A percentile compares a stretch with the other conserved stretches of the same genome.
Conservation (phyloP, 64 coral and sea anemone species). For the Pachyseris speciosa region DNA sequence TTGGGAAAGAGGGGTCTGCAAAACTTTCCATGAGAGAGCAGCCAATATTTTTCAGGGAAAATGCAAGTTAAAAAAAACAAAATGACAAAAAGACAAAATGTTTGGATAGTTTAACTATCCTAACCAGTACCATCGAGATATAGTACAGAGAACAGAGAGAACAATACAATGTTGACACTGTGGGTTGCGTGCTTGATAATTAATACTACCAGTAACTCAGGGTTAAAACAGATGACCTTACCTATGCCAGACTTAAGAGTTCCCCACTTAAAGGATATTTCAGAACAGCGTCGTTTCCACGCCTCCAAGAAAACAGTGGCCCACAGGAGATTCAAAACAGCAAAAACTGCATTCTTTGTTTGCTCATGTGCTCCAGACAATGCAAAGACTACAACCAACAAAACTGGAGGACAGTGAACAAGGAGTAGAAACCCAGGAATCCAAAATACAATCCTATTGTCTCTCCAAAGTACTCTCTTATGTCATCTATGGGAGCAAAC, state of each 20-base stretch:
- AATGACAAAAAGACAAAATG: too few relatives aligned
- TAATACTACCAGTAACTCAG: too few relatives aligned
- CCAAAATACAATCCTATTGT: conserved; percentile 96
- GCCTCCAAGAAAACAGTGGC: conserved; percentile 92
- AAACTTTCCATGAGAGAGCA: too few relatives aligned
- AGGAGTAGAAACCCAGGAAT: conserved; percentile 90
- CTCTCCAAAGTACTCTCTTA: conserved; percentile 97
- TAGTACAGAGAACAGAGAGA: too few relatives aligned
- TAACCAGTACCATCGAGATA: too few relatives aligned
- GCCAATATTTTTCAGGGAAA: too few relatives aligned
- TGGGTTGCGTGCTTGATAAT: too few relatives aligned
- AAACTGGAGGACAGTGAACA: conserved; percentile 82
- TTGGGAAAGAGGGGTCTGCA: too few relatives aligned
- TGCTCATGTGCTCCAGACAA: conserved; percentile 82
- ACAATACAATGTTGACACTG: too few relatives aligned
- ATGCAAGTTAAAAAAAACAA: too few relatives aligned
- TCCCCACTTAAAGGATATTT: conserved; percentile 89
- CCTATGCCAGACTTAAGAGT: conserved; percentile 82
- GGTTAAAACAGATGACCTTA: not conserved
- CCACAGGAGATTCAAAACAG: conserved; percentile 88
- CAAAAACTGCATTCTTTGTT: conserved; percentile 95
- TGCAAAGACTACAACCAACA: conserved; percentile 83
- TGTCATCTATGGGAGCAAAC: conserved; percentile 80
- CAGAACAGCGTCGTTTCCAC: conserved; percentile 95
- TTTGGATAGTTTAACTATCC: too few relatives aligned